A percentile compares a stretch with the other conserved stretches of the same genome.
Conservation (phyloP, 1,140 invertebrate genomes). For the Coptotermes formosanus region DNA sequence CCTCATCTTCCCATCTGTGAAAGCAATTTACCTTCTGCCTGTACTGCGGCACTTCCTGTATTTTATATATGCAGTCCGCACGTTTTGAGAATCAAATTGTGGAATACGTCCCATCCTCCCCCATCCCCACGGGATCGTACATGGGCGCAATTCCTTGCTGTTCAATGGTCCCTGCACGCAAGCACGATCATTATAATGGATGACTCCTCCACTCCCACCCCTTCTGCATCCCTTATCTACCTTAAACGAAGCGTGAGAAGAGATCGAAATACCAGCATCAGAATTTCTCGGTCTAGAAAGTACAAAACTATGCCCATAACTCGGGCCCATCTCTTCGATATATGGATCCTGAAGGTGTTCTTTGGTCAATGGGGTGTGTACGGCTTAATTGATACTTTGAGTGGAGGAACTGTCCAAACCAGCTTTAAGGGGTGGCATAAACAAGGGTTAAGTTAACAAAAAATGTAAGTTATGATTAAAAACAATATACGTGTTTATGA, state of each 20-base stretch:
- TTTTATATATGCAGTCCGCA: neutral
- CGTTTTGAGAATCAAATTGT: neutral
- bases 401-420: neutral
- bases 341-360: slow-evolving; percentile 10
- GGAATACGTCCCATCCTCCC: neutral
- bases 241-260: slow-evolving; percentile 17
- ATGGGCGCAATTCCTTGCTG: neutral
- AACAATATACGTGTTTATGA: too few species aligned
- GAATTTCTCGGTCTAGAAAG: slow-evolving; percentile 18
- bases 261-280: neutral
- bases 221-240: neutral
- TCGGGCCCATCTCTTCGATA: neutral
- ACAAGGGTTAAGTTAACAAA: neutral
- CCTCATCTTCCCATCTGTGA: neutral
- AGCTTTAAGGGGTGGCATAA: neutral
- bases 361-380: slow-evolving; percentile 5
- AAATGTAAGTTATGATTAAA: too few species aligned
- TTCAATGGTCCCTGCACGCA: neutral
- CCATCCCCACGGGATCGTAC: neutral
- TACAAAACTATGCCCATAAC: slow-evolving; percentile 12
- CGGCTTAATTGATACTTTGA: slow-evolving; percentile 5
- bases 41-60: neutral
- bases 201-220: neutral
- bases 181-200: slow-evolving; percentile 5
- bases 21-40: neutral